Evolutionary conservation across 2,113 vertebrate species (phyloP), one percentile per base, ranked within the genome.

Genomic region (Fregetta grallaria): DNA sequence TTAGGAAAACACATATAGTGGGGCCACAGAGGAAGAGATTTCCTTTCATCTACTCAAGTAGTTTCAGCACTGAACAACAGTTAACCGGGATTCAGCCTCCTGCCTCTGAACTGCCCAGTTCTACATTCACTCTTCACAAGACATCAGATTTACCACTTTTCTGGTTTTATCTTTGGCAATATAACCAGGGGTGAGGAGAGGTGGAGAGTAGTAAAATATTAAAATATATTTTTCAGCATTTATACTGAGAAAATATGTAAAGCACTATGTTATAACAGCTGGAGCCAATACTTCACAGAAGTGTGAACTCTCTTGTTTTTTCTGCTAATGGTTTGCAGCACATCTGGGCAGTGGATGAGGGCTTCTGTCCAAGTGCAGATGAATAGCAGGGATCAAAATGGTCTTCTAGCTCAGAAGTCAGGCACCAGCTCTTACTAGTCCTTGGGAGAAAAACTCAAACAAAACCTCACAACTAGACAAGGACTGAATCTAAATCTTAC

Each of bases 81-180:
- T 42, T 74, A 14, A 14, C 7, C 1, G 2, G 25, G 20, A 32
- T 72, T 71, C 45, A 38, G 0, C 19, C 29, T 38, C 67, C 15
- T 26, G 52, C 26, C 32, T n/a, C 32, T 4, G 22, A 11, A 0
- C 25, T 59, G 59, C 45, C 23, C 44, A 6, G 25, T 0, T 50
- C 45, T 27, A 11, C 21, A 2, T 32, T 65, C 32, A 1, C 23
- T 25, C n/a, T n/a, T 3, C 21, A 0, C 53, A 8, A 42, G 34
- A 36, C 34, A 10, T 2, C 59, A 26, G 32, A 44, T 63, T 59
- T 29, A 8, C 25, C 61, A 2, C 14, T 42, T 36, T 9, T 1
- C 23, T 4, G 2, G 13, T 12, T 55, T 47, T 63, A 32, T 32
- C 55, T 38, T 18, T 44, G 49, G 50, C 68, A 62, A 7, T 7